Evolutionary conservation across 2,888 invertebrate genomes (phyloP), one percentile per base, ranked within the genome.

Genomic region (Hypolimnas misippus): DNA sequence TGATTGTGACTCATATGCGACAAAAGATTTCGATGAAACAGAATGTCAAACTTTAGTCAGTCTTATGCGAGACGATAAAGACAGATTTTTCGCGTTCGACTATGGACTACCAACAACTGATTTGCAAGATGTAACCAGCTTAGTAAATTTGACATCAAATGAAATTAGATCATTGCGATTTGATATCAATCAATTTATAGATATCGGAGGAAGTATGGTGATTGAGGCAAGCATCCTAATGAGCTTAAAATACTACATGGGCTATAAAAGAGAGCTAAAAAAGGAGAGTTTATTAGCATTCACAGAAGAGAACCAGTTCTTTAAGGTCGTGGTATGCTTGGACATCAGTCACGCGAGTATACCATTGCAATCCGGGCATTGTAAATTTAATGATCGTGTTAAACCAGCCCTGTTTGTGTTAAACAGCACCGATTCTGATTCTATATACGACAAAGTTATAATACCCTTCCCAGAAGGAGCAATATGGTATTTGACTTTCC

Each of bases 401-500:
- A 87, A 87, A 52, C 88, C 92, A 0, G 94, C 96, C 0, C 89
- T 95, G 29, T 92, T 95, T 57, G 92, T 95, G 16, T 80, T 95
- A 10, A 96, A 95, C 73, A 94, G 93, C 67, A 94, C 95, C 0
- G 93, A 93, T 65, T 93, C 93, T 0, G 93, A 93, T 35, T 94
- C 95, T 46, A 93, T 95, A 54, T 92, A 93, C 57, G 93, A 93
- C 6, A 93, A 94, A 55, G 82, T 94, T 14, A 93, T 94, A 65
- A 93, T 96, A 29, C 98, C 98, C 0, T 98, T 94, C 76, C 98
- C 98, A 0, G 97, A 97, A 74, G 94, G 95, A 31, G 98, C 98
- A 0, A 87, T 88, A 38, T 98, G 97, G 97, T 97, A 96, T 86
- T 81, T 97, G 16, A 95, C 95, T 0, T 86, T 97, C 67, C 93